Evolutionary conservation across 2,113 vertebrate genomes (phyloP), one percentile per base, ranked within the genome.

Genomic region (Pluvianellus socialis): DNA sequence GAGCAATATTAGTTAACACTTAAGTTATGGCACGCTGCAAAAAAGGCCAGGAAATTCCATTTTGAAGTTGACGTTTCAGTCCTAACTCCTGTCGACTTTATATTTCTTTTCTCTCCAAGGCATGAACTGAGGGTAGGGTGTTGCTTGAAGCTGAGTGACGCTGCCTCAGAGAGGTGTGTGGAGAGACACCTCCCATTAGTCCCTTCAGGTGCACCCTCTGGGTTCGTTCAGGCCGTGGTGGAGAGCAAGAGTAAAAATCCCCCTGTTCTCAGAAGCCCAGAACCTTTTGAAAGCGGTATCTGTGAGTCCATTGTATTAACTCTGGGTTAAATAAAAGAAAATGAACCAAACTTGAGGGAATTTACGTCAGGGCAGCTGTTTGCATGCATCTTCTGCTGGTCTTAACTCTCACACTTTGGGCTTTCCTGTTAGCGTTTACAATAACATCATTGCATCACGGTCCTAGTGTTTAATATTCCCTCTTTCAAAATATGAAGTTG

Each of bases 401-500:
- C 92, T 95, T 92, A 92, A 94, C 93, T 88, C 95, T 94, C 92
- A 92, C 94, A 97, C 91, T 40, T 93, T 35, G 79, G 61, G 77
- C 79, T 96, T 95, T 95, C 84, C 96, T 94, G 81, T 86, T 90
- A 50, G 67, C 50, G 0, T 96, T 91, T 91, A 66, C 89, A 96
- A 79, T 95, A 96, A 96, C 80, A 88, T 61, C 79, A 91, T 66
- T 92, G 93, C 96, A 94, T 93, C 94, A 83, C 35, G 27, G 84
- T 55, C 79, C 89, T 47, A 88, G 93, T 73, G 93, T 95, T 97
- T 97, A 96, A 97, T 95, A 96, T 95, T 95, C 87, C 92, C 92
- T 90, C 70, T 96, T 96, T 95, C 90, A 96, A 96, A 97, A 94
- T 94, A 91, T 44, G 93, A 93, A 96, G 92, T 77, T 97, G 97